Conservation (phyloP, 2,888 invertebrate species). For the Chaitophorus viminalis region DNA sequence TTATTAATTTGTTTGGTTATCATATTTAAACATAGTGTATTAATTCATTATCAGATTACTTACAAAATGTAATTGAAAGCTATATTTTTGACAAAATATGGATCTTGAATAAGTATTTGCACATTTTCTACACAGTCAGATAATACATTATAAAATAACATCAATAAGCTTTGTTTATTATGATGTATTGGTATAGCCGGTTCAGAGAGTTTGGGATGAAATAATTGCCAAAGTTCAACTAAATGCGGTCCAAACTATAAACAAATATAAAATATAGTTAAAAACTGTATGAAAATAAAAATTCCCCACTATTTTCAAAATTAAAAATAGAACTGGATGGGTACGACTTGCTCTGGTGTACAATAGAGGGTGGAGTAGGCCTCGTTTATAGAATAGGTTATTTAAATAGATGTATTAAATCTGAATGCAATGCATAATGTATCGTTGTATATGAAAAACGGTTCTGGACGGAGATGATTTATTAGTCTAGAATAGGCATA, state of each 20-base stretch:
- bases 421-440: no score
- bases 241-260: constrained; percentile 81
- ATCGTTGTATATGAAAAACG: no score
- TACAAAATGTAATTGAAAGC: constrained; percentile 96
- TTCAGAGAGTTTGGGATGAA: constrained; percentile 93
- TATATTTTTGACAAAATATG: constrained; percentile 90
- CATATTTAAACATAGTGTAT: background rate
- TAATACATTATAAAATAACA: constrained; percentile 94
- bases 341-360: no score
- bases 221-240: constrained; percentile 87
- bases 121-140: constrained; percentile 94
- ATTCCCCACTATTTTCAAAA: no score
- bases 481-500: no score
- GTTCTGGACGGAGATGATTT: no score
- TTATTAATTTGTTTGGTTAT: background rate
- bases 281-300: background rate
- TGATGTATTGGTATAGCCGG: constrained; percentile 95
- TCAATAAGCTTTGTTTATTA: constrained; percentile 90
- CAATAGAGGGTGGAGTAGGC: no score
- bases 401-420: no score
- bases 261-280: constrained; percentile 28
- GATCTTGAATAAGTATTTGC: constrained; percentile 85
- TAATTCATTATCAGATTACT: constrained; percentile 68
- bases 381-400: no score
- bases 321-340: no score